These are phyloP conservation scores for Conus betulinus DNA, from an alignment of 1,140 invertebrate species.

Conservation along the genomic window DNA sequence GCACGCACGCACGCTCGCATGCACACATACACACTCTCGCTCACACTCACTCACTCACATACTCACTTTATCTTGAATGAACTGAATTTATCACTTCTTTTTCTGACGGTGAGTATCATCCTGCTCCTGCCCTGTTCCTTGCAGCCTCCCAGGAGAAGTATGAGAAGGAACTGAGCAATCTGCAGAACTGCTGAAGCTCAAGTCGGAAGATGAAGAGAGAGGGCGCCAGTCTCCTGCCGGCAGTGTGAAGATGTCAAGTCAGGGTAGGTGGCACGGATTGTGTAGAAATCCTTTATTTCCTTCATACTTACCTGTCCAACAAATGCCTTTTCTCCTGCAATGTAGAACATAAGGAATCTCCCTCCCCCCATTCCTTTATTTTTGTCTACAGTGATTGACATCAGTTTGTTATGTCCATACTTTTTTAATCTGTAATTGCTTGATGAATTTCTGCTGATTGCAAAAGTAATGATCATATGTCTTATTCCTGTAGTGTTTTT, in stretches of 20 bases:
- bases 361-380: too few species aligned
- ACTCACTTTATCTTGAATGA: neutral
- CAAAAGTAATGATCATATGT: too few species aligned
- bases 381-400: too few species aligned
- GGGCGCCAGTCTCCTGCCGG: conserved; percentile 28
- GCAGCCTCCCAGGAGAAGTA: conserved; percentile 55
- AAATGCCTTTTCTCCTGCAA: too few species aligned
- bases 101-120: neutral
- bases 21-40: neutral
- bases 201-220: conserved; percentile 8
- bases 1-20: too few species aligned
- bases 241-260: conserved; percentile 16
- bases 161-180: conserved; percentile 51
- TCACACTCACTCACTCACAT: neutral
- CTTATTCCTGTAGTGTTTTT: too few species aligned
- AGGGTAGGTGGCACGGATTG: neutral
- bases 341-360: too few species aligned
- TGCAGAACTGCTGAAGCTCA: conserved; percentile 21
- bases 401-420: too few species aligned
- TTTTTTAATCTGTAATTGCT: too few species aligned
- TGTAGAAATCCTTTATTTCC: too few species aligned
- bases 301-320: too few species aligned
- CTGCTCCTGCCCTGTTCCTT: neutral
- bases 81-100: neutral
- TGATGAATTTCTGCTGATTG: too few species aligned